These are phyloP conservation scores for Axinella damicornis DNA, from an alignment of 37 sponge, comb jelly and placozoan species.

Conservation along the genomic window DNA sequence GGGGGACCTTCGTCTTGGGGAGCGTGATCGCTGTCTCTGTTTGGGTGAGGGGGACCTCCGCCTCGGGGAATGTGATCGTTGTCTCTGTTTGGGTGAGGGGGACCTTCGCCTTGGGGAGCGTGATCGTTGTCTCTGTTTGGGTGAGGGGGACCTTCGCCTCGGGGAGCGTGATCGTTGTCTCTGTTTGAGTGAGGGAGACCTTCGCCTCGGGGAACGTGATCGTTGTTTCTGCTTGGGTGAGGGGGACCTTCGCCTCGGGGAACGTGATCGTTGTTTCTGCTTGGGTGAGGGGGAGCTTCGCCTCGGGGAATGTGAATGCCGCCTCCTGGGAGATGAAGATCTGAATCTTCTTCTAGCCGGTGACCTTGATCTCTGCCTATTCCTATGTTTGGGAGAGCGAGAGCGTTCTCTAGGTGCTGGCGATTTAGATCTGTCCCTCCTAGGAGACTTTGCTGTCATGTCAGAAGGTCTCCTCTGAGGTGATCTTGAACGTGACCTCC, in stretches of 20 bases:
- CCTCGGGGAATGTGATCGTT: background rate
- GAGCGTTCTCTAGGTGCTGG: slow-evolving; percentile 31
- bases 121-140: background rate
- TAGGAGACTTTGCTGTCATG: slow-evolving; percentile 15
- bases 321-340: slow-evolving; percentile 8
- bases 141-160: background rate
- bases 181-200: background rate
- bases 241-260: background rate
- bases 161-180: background rate
- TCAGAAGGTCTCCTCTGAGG: background rate
- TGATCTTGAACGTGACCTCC: background rate
- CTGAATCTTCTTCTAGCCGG: background rate
- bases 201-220: background rate
- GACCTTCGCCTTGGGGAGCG: slow-evolving; percentile 13
- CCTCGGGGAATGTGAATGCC: too few species aligned
- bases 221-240: background rate
- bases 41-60: background rate
- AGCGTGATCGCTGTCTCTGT: background rate
- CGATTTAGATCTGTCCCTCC: slow-evolving; percentile 32
- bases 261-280: background rate
- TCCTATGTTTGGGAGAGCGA: too few species aligned
- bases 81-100: background rate
- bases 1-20: background rate
- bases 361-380: too few species aligned
- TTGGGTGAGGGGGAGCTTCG: background rate